Base-by-base conservation (phyloP, 2,888 invertebrate genomes). In the Andricus curvator region DNA sequence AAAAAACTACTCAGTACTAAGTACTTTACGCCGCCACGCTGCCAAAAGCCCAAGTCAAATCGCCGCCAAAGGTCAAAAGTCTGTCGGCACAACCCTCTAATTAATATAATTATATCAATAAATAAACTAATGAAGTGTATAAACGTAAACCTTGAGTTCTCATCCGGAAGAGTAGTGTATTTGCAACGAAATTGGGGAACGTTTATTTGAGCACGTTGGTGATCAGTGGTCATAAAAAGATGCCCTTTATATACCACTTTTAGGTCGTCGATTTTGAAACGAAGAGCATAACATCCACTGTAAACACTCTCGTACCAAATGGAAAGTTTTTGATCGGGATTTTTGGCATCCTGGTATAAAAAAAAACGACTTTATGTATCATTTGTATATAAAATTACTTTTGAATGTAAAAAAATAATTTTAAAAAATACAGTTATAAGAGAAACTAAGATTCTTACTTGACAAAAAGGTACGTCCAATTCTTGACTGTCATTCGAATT, bases 231-330 rank as follows among this genome's bases (percentile, higher is more conserved):
- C 25, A 84, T 51, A 78, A 80, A 80, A 41, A 80, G 68, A 48
- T 83, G 79, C 1, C 79, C 74, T 44, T 77, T 44, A 48, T 80
- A 80, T 17, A 83, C 70, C 44, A 70, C 62, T 25, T 79, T 79
- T 15, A 78, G 48, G 15, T 80, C 33, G 15, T 64, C 70, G 15
- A 79, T 41, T 76, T 65, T 78, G 56, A 84, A 83, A 13, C 76
- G 80, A 44, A 84, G 56, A 66, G 81, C 65, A 56, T 84, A 84
- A 76, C 84, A 84, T 62, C 84, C 84, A 20, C 81, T 83, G 48
- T 81, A 83, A 51, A 84, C 80, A 33, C 81, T 80, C 70, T 84
- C 79, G 65, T 78, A 84, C 80, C 81, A 84, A 15, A 84, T 22
- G 20, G 9, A 76, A 29, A 84, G 78, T 22, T 79, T 74, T 33